These are phyloP conservation scores for Drosophila tanythrix DNA, from an alignment of 2,888 invertebrate species.

Conservation along the genomic window DNA sequence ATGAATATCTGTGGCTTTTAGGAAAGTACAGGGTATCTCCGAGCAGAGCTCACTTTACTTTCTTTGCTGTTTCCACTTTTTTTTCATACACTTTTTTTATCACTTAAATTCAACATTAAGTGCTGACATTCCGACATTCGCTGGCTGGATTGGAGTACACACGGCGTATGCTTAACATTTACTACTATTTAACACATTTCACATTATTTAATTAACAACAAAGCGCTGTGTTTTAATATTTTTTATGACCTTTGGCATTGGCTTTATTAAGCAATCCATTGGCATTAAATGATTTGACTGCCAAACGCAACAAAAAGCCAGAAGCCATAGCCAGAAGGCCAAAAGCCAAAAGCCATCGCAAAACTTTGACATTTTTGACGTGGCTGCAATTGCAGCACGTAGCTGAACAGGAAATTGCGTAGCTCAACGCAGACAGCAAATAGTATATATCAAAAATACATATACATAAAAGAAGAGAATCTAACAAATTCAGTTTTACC, in stretches of 20 bases:
- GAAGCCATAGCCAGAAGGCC: slow-evolving; percentile 15
- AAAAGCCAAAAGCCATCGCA: slow-evolving; percentile 29
- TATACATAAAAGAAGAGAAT: neutral
- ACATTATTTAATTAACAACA: slow-evolving; percentile 53
- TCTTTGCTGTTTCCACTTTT: neutral
- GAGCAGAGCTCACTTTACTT: neutral
- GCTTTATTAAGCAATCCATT: slow-evolving; percentile 42
- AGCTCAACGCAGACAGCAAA: slow-evolving; percentile 45
- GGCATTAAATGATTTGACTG: slow-evolving; percentile 48
- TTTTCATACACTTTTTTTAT: neutral
- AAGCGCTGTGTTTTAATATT: slow-evolving; percentile 17
- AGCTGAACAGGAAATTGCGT: slow-evolving; percentile 64
- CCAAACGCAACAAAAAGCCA: slow-evolving; percentile 18
- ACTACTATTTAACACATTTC: slow-evolving; percentile 26
- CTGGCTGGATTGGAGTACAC: neutral
- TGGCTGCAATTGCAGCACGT: slow-evolving; percentile 75
- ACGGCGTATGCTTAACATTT: neutral
- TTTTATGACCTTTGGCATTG: slow-evolving; percentile 39
- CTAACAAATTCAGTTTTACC: slow-evolving; percentile 20
- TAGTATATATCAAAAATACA: neutral
- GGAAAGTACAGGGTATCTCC: neutral
- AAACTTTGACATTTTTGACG: slow-evolving; percentile 64
- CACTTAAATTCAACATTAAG: neutral
- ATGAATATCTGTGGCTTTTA: too few relatives aligned
- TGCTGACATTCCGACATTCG: neutral